Percentiles rank a stretch among this genome's conserved stretches.
phyloP scores from a whole-genome alignment of 2,888 invertebrate genomes.

The Halictus quadricinctus region DNA sequence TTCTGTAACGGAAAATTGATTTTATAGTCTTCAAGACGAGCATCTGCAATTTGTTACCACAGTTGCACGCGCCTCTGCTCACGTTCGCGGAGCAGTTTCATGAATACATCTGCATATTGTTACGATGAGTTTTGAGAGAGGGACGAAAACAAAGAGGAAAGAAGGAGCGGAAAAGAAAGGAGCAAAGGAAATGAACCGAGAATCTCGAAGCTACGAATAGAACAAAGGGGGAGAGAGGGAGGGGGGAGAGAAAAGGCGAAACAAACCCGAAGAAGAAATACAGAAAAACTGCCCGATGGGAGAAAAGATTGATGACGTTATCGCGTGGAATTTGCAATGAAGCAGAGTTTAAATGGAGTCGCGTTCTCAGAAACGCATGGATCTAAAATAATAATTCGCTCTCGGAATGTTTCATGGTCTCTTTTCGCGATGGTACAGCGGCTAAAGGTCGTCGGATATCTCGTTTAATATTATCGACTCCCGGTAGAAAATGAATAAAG shows the following conservation, averaged over 20 bases:
- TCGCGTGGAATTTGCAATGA: slow-evolving; percentile 65
- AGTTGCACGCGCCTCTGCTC: slow-evolving; percentile 44
- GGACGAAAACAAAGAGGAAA: not conserved
- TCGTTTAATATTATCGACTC: slow-evolving; percentile 29
- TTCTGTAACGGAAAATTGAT: slow-evolving; percentile 50
- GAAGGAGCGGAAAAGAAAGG: not conserved
- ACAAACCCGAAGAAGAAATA: slow-evolving; percentile 17
- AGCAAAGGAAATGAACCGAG: too few species aligned
- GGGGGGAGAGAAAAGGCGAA: not conserved
- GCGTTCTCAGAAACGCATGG: slow-evolving; percentile 32
- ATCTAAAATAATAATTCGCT: slow-evolving; percentile 3
- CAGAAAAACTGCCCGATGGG: slow-evolving; percentile 36
- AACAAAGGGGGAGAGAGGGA: not conserved
- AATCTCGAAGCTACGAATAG: not conserved
- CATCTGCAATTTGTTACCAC: slow-evolving; percentile 53
- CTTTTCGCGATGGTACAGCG: slow-evolving; percentile 24
- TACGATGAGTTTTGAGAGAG: slow-evolving; percentile 23
- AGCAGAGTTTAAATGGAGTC: slow-evolving; percentile 21
- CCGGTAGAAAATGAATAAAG: slow-evolving; percentile 18
- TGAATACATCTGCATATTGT: slow-evolving; percentile 59
- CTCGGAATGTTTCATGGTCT: slow-evolving; percentile 40
- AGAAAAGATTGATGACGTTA: slow-evolving; percentile 62
- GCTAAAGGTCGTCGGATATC: slow-evolving; percentile 39
- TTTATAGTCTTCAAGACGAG: slow-evolving; percentile 48
- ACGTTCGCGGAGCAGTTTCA: slow-evolving; percentile 42